Base-by-base conservation (phyloP, 2,113 vertebrate species). In the Neodon shergylaensis region DNA sequence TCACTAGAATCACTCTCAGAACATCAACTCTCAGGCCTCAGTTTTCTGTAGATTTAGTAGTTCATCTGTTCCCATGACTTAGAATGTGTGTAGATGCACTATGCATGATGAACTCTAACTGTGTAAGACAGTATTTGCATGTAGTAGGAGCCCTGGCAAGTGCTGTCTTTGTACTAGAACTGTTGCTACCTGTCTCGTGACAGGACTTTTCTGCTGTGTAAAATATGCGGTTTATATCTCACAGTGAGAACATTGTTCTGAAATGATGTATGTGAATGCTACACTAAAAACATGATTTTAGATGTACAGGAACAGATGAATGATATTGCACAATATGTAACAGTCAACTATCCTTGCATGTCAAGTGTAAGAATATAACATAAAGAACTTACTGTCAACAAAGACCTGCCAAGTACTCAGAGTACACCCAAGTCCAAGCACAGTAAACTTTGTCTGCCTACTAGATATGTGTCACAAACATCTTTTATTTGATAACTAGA, bases 391-490 rank as follows among this genome's bases (percentile, higher is more conserved):
- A 73, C 44, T 78, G 42, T 87, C 16, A 39, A 8, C 21, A 44
- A 61, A 76, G 3, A 19, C n/a, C 47, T 42, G 3, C 31, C 9
- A 78, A 77, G 82, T 82, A 61, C 1, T 36, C 58, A 16, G 4
- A 66, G 65, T 39, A 76, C 42, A n/a, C 1, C 14, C 39, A 85
- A 86, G 33, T 47, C 92, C 36, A 88, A 49, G 54, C 33, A 66
- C 14, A 42, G n/a, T 49, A 76, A 54, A 24, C 1, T 1, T 78
- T 78, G 36, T 4, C 8, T 74, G 0, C 8, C 6, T 4, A 3
- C 9, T 13, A 87, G 65, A 3, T 77, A 7, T n/a, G n/a, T 22
- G 58, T 78, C 90, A 11, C 7, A 63, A 84, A 21, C 72, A 44
- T 36, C 28, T 76, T 92, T 88, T 52, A 47, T 54, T 79, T 65